Evolutionary conservation across 2,888 invertebrate species (phyloP), one percentile per base, ranked within the genome.

Genomic region (Microctonus aethiopoides): DNA sequence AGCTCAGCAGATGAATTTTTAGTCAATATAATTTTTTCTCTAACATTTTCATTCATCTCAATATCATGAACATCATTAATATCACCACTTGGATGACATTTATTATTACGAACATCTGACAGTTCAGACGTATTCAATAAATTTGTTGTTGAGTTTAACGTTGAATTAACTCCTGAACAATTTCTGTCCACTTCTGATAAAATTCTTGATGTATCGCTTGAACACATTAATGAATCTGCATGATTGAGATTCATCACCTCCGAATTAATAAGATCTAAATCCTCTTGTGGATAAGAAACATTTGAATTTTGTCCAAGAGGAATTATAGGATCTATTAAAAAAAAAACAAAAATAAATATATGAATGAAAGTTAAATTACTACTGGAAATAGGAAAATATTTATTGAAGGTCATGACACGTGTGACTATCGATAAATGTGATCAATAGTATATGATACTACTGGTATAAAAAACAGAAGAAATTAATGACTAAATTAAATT

Each of bases 221-320:
- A 32, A 51, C 24, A n/a, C 22, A n/a, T 26, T 24, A 54, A 24
- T 4, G 54, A 36, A 16, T 64, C 64, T 4, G 26, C 34, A 26
- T 52, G 13, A 71, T 80, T 78, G 56, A 81, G 74, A 65, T 78
- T 80, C 32, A 77, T 67, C 70, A 83, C 77, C 62, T 83, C 79
- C 0, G 82, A 79, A 75, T 82, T 80, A 24, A 82, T 82, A 34
- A 83, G 71, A 75, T 84, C 83, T 68, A 83, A 73, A 74, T 84
- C 83, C 57, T 83, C 82, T 72, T 84, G 83, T 4, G 81, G 79
- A 65, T 84, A 84, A 29, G 82, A 79, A 4, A 72, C 68, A 57
- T 77, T 80, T 11, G 77, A 75, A 29, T 79, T 77, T 70, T 82
- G 83, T 39, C 81, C 79, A 22, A 80, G 80, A 78, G 82, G 80